Conservation (phyloP, 2,797 vertebrate species). For the Parotocinclus haroldoi region DNA sequence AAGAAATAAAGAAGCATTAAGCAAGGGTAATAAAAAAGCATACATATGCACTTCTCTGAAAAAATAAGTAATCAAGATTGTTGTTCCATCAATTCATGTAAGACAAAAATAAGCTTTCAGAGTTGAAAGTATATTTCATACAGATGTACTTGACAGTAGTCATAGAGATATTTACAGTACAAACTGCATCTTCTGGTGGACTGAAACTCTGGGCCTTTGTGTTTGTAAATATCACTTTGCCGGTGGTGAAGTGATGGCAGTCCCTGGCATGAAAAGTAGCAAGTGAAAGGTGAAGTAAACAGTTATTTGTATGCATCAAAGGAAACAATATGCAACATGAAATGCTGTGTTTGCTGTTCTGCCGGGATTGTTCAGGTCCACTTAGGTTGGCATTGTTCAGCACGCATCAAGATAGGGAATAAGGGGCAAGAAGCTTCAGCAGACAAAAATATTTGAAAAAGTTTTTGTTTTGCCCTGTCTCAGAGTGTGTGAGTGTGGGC, state of each 20-base stretch:
- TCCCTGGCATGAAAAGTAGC: constrained; percentile 31
- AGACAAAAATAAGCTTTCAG: constrained; percentile 19
- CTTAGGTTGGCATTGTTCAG: constrained; percentile 21
- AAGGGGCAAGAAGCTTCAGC: constrained; percentile 32
- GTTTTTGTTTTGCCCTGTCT: constrained; percentile 8
- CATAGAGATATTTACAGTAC: constrained; percentile 31
- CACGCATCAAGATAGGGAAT: constrained; percentile 20
- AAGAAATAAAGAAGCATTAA: constrained; percentile 40
- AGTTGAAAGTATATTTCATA: constrained; percentile 36
- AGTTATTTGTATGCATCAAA: constrained; percentile 54
- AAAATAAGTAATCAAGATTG: constrained; percentile 20
- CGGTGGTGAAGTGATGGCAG: constrained; percentile 15
- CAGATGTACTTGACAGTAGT: constrained; percentile 37
- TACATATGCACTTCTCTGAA: constrained; percentile 22
- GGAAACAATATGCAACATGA: constrained; percentile 35
- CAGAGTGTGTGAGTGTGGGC: constrained; percentile 8
- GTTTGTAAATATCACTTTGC: constrained; percentile 50
- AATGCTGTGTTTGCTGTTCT: constrained; percentile 42
- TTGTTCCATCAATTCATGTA: constrained; percentile 7
- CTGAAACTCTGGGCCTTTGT: constrained; percentile 41
- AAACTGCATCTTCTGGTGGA: constrained; percentile 38
- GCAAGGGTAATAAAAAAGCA: constrained; percentile 9
- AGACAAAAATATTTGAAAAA: constrained; percentile 44
- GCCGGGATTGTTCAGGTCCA: constrained; percentile 23
- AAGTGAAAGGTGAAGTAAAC: constrained; percentile 48